Evolutionary conservation across 1,140 invertebrate genomes (phyloP).

Genomic region (Eueides isabella): DNA sequence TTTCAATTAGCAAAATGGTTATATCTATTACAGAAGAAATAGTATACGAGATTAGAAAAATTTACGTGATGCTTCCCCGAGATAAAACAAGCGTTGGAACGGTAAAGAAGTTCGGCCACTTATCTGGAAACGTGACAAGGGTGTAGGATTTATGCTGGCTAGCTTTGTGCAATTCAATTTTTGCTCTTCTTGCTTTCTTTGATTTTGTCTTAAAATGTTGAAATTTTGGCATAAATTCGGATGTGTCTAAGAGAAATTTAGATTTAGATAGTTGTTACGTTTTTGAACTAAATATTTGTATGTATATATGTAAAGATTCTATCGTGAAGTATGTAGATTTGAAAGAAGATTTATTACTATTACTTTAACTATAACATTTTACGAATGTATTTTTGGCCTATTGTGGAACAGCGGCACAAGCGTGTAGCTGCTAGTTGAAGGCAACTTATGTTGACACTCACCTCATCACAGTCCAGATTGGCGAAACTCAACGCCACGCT

Average conservation of each 20-base stretch:
- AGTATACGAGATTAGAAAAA: constrained; percentile 54
- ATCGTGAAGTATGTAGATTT: background rate
- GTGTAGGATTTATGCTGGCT: constrained; percentile 48
- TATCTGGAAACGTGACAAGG: constrained; percentile 53
- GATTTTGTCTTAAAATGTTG: constrained; percentile 24
- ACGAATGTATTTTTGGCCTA: too few relatives aligned
- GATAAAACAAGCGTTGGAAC: constrained; percentile 46
- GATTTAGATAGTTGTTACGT: background rate
- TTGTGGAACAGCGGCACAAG: too few relatives aligned
- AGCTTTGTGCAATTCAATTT: constrained; percentile 40
- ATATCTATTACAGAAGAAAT: constrained; percentile 41
- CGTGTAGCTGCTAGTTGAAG: too few relatives aligned
- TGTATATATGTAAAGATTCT: background rate
- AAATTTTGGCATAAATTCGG: constrained; percentile 15
- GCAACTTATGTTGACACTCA: too few relatives aligned
- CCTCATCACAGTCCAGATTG: too few relatives aligned
- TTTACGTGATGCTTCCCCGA: constrained; percentile 49
- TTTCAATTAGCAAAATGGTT: constrained; percentile 40
- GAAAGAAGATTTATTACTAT: background rate
- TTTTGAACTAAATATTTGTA: background rate
- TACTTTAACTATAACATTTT: background rate
- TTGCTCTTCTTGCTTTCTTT: constrained; percentile 29
- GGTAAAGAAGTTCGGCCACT: constrained; percentile 47
- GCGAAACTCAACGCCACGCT: too few relatives aligned
- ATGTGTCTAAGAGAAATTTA: background rate